Conservation (phyloP, 2,888 invertebrate species). For the Seira sanloemensis region DNA sequence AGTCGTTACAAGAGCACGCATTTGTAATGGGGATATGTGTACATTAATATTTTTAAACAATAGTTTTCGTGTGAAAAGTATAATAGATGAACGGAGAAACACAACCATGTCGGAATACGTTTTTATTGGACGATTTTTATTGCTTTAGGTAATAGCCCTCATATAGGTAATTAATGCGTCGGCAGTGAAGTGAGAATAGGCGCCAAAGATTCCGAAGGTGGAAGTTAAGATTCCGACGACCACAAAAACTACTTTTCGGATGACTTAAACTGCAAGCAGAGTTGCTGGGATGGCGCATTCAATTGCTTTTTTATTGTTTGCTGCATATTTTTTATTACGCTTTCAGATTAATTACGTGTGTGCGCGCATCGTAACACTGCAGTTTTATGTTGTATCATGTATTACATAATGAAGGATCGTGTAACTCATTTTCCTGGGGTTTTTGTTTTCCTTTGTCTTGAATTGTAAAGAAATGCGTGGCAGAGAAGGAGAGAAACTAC, state of each 20-base stretch:
- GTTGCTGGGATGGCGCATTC: constrained; percentile 48
- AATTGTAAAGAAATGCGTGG: constrained; percentile 24
- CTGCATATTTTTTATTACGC: constrained; percentile 55
- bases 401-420: constrained; percentile 8
- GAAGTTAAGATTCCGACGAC: background rate
- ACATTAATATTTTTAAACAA: background rate
- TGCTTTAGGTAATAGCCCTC: constrained; percentile 57
- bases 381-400: background rate
- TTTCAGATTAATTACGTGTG: constrained; percentile 62
- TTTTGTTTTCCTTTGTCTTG: no score
- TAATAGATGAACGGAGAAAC: background rate
- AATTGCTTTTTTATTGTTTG: constrained; percentile 60
- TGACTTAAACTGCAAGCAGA: background rate
- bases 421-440: constrained; percentile 1
- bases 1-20: background rate
- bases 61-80: background rate
- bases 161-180: constrained; percentile 66
- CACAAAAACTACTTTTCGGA: background rate
- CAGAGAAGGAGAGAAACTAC: no score
- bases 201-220: constrained; percentile 42
- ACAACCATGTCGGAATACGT: constrained; percentile 52
- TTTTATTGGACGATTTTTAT: constrained; percentile 63
- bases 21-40: background rate
- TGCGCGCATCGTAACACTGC: background rate
- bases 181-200: constrained; percentile 63